Evolutionary conservation across 2,113 vertebrate genomes (phyloP), one percentile per base, ranked within the genome.

Genomic region (Rhabdomys dilectus): DNA sequence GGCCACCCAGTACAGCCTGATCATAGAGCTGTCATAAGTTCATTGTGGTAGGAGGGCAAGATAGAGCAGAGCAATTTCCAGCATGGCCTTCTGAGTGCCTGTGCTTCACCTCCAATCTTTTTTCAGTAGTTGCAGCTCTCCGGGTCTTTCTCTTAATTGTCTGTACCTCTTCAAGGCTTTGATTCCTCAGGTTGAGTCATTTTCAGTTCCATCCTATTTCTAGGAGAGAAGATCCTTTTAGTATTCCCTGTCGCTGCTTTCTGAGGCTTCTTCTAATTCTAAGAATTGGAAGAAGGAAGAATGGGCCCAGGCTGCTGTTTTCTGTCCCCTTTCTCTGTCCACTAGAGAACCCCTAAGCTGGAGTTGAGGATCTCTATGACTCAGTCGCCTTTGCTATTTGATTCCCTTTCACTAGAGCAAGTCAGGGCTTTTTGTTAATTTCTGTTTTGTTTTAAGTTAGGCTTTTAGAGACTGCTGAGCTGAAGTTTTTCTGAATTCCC

Each of bases 401-500:
- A 77, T 53, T 92, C 53, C 77, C 75, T 94, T 60, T 86, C 13
- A 31, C 56, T 96, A 87, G 72, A 93, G 36, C 60, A 81, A 87
- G 19, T 72, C 58, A 85, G 53, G 36, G 64, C 87, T 93, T 97
- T 96, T 86, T 92, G 82, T 96, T 96, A 60, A 94, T 94, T 92
- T 96, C 91, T 98, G 90, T 96, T 96, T 95, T 92, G 75, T 92
- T 95, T 96, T 91, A 89, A 96, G 73, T 97, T 95, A 94, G 92
- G 48, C 89, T 93, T 97, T 96, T 97, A 88, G 86, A 91, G 82
- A 95, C 75, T 92, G 91, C 94, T 89, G 77, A 96, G 76, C 96
- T 93, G 36, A 92, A 95, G 91, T 97, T 97, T 91, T 97, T 68
- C 94, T 97, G 89, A 97, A 96, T 98, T 97, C 96, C 96, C 93